Evolutionary conservation across 1,140 invertebrate genomes (phyloP).

Genomic region (Mylabris phalerata): DNA sequence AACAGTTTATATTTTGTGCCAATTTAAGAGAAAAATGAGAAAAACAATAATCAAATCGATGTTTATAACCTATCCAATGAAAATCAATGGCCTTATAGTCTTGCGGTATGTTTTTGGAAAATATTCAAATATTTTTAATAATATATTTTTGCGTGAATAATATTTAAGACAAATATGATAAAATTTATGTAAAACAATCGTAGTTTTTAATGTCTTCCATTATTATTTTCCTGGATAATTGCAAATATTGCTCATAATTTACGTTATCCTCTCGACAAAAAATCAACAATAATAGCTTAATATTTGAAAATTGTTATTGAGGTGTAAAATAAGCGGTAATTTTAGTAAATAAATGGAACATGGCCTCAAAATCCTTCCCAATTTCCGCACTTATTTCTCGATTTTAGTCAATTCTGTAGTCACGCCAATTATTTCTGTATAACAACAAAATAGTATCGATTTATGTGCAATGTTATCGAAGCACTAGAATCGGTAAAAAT

Average conservation of each 20-base stretch:
- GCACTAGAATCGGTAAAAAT: no score
- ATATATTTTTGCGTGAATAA: conserved; percentile 21
- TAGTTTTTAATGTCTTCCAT: conserved; percentile 28
- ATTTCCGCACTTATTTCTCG: no score
- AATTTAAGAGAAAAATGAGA: neutral
- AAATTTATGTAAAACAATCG: conserved; percentile 7
- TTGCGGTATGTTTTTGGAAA: conserved; percentile 16
- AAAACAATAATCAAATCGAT: conserved; percentile 8
- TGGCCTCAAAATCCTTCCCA: neutral
- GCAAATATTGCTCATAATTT: conserved; percentile 2
- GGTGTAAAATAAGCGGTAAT: neutral
- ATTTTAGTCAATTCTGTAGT: no score
- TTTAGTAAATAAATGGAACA: neutral
- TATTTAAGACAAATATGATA: neutral
- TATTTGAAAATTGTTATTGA: neutral
- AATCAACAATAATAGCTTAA: neutral
- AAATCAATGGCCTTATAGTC: conserved; percentile 25
- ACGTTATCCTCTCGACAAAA: neutral
- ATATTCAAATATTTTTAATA: conserved; percentile 22
- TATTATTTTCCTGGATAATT: conserved; percentile 13
- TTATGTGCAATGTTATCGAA: no score
- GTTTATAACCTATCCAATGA: conserved; percentile 25
- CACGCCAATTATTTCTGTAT: no score
- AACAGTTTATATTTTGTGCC: conserved; percentile 19
- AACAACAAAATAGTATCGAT: no score